Evolutionary conservation across 2,888 invertebrate genomes (phyloP).

Genomic region (Drosophila testacea): DNA sequence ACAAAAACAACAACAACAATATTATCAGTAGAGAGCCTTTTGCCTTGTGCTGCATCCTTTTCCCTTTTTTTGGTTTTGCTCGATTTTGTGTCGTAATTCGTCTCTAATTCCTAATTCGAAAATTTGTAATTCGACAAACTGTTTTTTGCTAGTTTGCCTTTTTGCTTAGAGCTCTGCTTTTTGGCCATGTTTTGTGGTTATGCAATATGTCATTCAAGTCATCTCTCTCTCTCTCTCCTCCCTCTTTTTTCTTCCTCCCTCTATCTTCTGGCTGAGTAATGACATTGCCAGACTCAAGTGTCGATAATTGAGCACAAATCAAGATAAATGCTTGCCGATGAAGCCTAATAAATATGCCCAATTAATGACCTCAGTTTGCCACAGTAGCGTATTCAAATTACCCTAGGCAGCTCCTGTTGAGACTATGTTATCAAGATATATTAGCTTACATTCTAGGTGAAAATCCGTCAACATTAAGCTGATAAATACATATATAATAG

Average conservation of each 20-base stretch:
- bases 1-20: background rate
- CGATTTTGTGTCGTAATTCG: conserved; percentile 46
- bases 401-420: background rate
- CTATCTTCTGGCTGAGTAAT: conserved; percentile 22
- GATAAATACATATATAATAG: background rate
- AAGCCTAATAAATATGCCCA: conserved; percentile 22
- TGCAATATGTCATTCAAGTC: conserved; percentile 51
- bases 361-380: conserved; percentile 9
- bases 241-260: background rate
- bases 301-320: conserved; percentile 61
- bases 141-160: conserved; percentile 45
- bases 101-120: conserved; percentile 63
- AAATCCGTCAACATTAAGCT: background rate
- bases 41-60: background rate
- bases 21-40: background rate
- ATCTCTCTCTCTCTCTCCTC: background rate
- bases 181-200: conserved; percentile 49
- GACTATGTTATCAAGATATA: background rate
- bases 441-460: background rate
- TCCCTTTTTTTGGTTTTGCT: conserved; percentile 1
- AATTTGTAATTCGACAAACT: conserved; percentile 62
- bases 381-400: background rate
- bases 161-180: conserved; percentile 13
- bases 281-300: conserved; percentile 42
- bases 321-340: conserved; percentile 30